Percentiles rank a stretch among this genome's conserved stretches.
phyloP scores from a whole-genome alignment of 2,888 invertebrate genomes.

The Tridacna gigas region DNA sequence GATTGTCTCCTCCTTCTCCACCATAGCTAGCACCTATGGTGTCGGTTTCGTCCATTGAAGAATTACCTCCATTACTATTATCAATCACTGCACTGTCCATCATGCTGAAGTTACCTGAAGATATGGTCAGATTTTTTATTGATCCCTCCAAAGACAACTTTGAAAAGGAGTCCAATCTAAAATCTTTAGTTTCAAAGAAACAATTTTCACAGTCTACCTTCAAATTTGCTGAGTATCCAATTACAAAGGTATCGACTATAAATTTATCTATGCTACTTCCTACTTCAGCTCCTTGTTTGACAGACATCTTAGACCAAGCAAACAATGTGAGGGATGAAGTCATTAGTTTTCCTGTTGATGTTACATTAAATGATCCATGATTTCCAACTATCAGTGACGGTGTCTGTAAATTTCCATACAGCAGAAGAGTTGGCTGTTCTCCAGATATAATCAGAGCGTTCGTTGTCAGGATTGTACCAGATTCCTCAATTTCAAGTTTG shows the following conservation, averaged over 20 bases:
- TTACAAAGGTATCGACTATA: slow-evolving; percentile 26
- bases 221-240: slow-evolving; percentile 45
- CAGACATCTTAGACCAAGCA: slow-evolving; percentile 51
- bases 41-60: slow-evolving; percentile 38
- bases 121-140: slow-evolving; percentile 48
- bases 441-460: slow-evolving; percentile 60
- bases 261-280: slow-evolving; percentile 19
- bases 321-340: slow-evolving; percentile 44
- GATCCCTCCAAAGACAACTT: slow-evolving; percentile 32
- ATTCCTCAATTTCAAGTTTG: slow-evolving; percentile 34
- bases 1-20: slow-evolving; percentile 70
- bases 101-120: slow-evolving; percentile 38
- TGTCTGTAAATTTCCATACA: slow-evolving; percentile 60
- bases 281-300: slow-evolving; percentile 32
- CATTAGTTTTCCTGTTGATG: slow-evolving; percentile 47
- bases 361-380: slow-evolving; percentile 53
- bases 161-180: slow-evolving; percentile 45
- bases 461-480: slow-evolving; percentile 32
- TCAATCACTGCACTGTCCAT: slow-evolving; percentile 48
- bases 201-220: slow-evolving; percentile 31
- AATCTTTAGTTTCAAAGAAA: slow-evolving; percentile 30
- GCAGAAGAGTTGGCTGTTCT: slow-evolving; percentile 46
- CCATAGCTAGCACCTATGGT: slow-evolving; percentile 71
- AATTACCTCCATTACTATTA: slow-evolving; percentile 55
- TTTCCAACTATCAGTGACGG: slow-evolving; percentile 56